phyloP scores from a whole-genome alignment of 1,140 invertebrate species.

The Ectropis grisescens region DNA sequence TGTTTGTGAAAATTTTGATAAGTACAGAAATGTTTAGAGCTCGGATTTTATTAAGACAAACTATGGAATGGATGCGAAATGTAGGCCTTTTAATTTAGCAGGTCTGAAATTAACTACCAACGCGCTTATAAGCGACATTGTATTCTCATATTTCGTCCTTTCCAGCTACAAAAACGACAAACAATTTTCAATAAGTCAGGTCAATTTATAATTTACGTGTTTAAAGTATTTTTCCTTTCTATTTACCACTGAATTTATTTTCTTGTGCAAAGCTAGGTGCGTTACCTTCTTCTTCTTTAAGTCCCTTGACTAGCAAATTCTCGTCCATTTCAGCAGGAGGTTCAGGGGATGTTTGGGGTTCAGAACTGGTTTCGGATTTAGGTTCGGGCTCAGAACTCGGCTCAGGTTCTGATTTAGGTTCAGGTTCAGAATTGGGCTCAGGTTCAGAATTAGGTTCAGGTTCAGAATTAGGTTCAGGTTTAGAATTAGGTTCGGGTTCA shows the following conservation, averaged over 20 bases:
- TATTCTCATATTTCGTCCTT: no score
- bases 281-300: conserved; percentile 58
- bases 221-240: no score
- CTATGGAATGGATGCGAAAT: no score
- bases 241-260: conserved; percentile 7
- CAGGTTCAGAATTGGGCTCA: conserved; percentile 57
- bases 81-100: no score
- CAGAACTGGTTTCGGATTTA: conserved; percentile 29
- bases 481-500: conserved; percentile 59
- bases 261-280: conserved; percentile 41
- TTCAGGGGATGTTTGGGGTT: conserved; percentile 46
- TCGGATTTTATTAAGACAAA: no score
- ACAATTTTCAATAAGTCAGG: no score
- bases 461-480: conserved; percentile 64
- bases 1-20: no score
- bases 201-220: no score
- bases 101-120: no score
- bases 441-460: conserved; percentile 56
- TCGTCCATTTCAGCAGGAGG: conserved; percentile 39
- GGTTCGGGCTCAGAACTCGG: conserved; percentile 51
- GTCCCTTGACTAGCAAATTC: conserved; percentile 58
- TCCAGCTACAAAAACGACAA: no score
- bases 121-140: no score
- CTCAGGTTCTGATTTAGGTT: conserved; percentile 39
- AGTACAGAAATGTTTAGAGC: no score